A percentile compares a stretch with the other conserved stretches of the same genome.
These are phyloP conservation scores for Melinaea marsaeus DNA, from an alignment of 2,888 invertebrate species.

Conservation along the genomic window DNA sequence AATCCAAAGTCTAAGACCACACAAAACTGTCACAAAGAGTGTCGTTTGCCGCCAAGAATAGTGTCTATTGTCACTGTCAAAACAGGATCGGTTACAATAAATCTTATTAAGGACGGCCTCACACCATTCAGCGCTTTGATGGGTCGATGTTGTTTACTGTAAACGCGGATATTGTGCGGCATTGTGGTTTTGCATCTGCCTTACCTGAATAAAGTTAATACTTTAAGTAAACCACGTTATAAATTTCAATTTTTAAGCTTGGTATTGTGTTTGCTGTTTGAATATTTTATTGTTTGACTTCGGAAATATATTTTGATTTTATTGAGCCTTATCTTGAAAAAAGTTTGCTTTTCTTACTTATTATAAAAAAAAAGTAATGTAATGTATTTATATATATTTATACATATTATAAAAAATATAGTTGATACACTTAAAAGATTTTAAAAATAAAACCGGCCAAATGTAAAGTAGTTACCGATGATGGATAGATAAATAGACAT, in stretches of 20 bases:
- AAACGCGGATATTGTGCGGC: constrained; percentile 42
- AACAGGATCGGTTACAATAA: constrained; percentile 78
- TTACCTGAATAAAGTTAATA: constrained; percentile 41
- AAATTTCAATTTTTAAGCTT: not conserved
- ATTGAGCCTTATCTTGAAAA: not conserved
- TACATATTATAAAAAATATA: too few relatives aligned
- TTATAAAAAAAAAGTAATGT: too few relatives aligned
- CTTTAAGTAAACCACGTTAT: constrained; percentile 13
- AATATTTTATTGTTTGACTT: not conserved
- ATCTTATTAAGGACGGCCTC: constrained; percentile 73
- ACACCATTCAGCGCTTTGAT: constrained; percentile 65
- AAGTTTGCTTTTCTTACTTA: too few relatives aligned
- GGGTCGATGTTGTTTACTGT: constrained; percentile 62
- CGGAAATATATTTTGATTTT: not conserved
- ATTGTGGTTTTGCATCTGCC: constrained; percentile 66
- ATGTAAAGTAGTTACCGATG: too few relatives aligned
- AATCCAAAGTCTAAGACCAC: constrained; percentile 61
- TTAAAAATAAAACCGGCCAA: too few relatives aligned
- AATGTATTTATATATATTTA: too few relatives aligned
- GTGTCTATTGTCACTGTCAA: constrained; percentile 70
- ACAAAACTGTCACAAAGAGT: constrained; percentile 67
- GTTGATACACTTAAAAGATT: too few relatives aligned
- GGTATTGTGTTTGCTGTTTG: not conserved
- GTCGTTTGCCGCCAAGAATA: constrained; percentile 62
- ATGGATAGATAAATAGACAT: too few relatives aligned